Evolutionary conservation across 2,888 invertebrate species (phyloP), one percentile per base, ranked within the genome.

Genomic region (Sinotaia quadrata): DNA sequence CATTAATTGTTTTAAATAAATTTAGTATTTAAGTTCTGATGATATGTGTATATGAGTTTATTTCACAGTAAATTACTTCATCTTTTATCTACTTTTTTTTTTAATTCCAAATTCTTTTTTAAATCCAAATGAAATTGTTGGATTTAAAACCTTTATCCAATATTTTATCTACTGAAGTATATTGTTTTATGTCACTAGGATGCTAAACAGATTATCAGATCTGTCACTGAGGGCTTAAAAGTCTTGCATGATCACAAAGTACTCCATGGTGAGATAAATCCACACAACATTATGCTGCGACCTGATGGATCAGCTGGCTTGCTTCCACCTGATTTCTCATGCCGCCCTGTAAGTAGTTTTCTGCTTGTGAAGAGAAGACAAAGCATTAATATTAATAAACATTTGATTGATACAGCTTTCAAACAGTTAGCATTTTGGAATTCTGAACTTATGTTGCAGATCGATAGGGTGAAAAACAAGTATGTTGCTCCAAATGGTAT

Each of bases 211-310:
- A 66, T 79, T n/a, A 61, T 78, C n/a, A 36, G 62, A 21, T 74
- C 76, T 29, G 61, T 79, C 15, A 61, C 73, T 21, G 63, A 69
- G 52, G 77, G 76, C 2, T 68, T 82, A 31, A 57, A 68, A 5
- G 62, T 62, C 12, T 63, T 84, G n/a, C 83, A 84, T 63, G 69
- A 68, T 12, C 70, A 78, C n/a, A 77, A 75, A 15, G 76, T 77
- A 12, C 68, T 80, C 8, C 81, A 82, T 59, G 84, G 81, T 10
- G 81, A 80, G 65, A 73, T 84, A 15, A 78, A 75, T 56, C 83
- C 83, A n/a, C 72, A 75, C 57, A 75, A 76, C 66, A 75, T 83
- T 27, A 52, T 80, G 21, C 62, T 80, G 37, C 56, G 54, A 37
- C 71, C 78, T 21, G 78, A 77, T 47, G 74, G 76, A n/a, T 47